Conservation (phyloP, 2,888 invertebrate species). For the Choristoneura rosaceana region DNA sequence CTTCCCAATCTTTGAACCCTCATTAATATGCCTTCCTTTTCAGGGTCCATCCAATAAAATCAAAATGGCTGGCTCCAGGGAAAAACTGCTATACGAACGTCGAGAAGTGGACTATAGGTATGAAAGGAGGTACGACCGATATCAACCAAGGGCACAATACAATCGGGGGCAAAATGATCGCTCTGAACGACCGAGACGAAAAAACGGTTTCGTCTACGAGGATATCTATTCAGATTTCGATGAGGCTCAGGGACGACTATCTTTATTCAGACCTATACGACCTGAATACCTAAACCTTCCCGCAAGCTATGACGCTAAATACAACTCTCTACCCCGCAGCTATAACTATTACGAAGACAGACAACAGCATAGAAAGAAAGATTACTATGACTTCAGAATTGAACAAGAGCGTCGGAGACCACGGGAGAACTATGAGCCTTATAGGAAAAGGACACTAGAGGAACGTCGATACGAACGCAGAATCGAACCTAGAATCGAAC, state of each 20-base stretch:
- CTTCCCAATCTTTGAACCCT: conserved; percentile 29
- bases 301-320: conserved; percentile 70
- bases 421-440: conserved; percentile 66
- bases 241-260: conserved; percentile 78
- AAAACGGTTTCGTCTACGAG: conserved; percentile 81
- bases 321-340: conserved; percentile 76
- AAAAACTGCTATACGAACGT: conserved; percentile 71
- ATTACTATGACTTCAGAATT: conserved; percentile 80
- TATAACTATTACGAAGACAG: conserved; percentile 72
- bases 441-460: conserved; percentile 53
- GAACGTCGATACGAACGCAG: conserved; percentile 39
- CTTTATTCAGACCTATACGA: conserved; percentile 79
- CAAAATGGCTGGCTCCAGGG: conserved; percentile 79
- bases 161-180: conserved; percentile 47
- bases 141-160: conserved; percentile 26
- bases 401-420: conserved; percentile 61
- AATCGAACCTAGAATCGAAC: conserved; percentile 28
- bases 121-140: conserved; percentile 29
- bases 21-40: conserved; percentile 61
- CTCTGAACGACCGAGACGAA: conserved; percentile 69
- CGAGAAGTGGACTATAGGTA: conserved; percentile 31
- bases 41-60: conserved; percentile 65
- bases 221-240: conserved; percentile 82
- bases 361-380: conserved; percentile 68
- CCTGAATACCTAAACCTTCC: conserved; percentile 80